Percentiles rank a stretch among this genome's conserved stretches.
phyloP scores from a whole-genome alignment of 2,113 vertebrate species.

The Megaceryle torquata region DNA sequence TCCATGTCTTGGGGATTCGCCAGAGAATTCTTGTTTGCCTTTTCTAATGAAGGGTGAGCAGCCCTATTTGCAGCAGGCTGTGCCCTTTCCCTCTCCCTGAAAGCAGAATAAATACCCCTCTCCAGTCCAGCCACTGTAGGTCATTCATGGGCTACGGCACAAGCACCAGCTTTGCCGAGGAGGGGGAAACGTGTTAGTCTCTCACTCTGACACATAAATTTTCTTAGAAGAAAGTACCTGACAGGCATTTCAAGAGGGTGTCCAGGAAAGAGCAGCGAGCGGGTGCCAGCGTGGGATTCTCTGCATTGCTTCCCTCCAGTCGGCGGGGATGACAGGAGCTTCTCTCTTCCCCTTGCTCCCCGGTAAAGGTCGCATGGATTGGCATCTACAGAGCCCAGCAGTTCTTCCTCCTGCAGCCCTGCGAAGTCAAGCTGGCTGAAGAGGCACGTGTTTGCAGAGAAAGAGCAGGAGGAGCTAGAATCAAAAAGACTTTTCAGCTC shows the following conservation, averaged over 20 bases:
- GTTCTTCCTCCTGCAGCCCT: not conserved
- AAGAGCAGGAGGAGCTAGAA: not conserved
- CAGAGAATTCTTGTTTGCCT: not conserved
- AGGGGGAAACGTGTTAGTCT: not conserved
- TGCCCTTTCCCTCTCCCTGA: not conserved
- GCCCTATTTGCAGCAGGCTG: not conserved
- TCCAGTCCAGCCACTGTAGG: fast-evolving
- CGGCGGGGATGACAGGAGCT: not conserved
- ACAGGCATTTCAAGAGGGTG: not conserved
- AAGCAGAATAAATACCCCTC: not conserved
- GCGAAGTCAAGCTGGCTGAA: fast-evolving
- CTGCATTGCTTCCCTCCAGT: fast-evolving
- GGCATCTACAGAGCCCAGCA: not conserved
- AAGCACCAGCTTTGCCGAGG: not conserved
- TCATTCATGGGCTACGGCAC: not conserved
- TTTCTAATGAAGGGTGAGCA: not conserved
- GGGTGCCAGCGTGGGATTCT: not conserved
- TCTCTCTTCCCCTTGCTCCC: not conserved
- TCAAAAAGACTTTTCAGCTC: not conserved
- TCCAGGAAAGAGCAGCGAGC: not conserved
- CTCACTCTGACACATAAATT: not conserved
- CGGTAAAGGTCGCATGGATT: fast-evolving
- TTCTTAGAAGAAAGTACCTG: not conserved
- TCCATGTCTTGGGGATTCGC: not conserved
- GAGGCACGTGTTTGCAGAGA: fast-evolving